Evolutionary conservation across 2,113 vertebrate species (phyloP), one percentile per base, ranked within the genome.

Genomic region (Turnix velox): DNA sequence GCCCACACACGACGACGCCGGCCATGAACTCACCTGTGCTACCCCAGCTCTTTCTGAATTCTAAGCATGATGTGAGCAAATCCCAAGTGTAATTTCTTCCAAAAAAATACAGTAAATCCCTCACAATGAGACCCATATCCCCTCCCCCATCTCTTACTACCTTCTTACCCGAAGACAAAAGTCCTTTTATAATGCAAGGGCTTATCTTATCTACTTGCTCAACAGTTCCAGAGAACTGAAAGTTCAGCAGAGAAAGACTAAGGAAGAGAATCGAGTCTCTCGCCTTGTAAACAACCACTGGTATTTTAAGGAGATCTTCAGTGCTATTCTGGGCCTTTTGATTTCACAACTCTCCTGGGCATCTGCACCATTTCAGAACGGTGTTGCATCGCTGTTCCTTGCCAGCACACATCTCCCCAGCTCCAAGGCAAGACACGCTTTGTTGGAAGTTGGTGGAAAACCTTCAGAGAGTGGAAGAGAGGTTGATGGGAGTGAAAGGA

Each of bases 1-100:
- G 3, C 42, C 27, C 18, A 59, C 37, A 4, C 0, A 0, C 1
- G 10, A 11, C 39, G 67, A 7, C 43, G 67, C 71, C 66, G 83
- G 14, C 1, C 4, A 14, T 28, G 39, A 14, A 25, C 54, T 30
- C 0, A 0, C 57, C 33, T 73, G 43, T 40, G 45, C 52, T 19
- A 55, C 25, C 62, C 79, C 79, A 73, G 0, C 51, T 43, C 2
- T 59, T 59, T 14, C 30, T 2, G 4, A 59, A 15, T 31, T 68
- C 57, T 76, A 63, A 37, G 82, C 45, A 10, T 3, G 14, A 45
- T 18, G 48, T 16, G 35, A 93, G 57, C 31, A 69, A 92, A 35
- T 12, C 14, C n/a, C 43, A 39, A 14, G 40, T 30, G 33, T 27
- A 3, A 39, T 24, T 92, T 79, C 19, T 74, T 77, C 77, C 39